Evolutionary conservation across 2,113 vertebrate genomes (phyloP).

Genomic region (Pangasianodon gigas): DNA sequence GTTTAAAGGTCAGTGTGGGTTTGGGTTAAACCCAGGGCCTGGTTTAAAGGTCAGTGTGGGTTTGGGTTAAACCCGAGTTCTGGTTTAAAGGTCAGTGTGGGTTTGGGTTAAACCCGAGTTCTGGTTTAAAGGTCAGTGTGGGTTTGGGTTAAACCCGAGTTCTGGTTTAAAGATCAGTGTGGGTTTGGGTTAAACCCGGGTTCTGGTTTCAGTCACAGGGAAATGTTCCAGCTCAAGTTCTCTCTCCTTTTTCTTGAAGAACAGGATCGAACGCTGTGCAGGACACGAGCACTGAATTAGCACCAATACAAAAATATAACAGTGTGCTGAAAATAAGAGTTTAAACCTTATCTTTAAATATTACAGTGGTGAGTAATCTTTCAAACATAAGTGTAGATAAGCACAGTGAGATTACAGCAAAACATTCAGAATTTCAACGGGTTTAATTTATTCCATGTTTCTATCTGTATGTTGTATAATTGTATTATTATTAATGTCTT

Average conservation of each 20-base stretch:
- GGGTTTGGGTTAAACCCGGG: neutral
- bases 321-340: neutral
- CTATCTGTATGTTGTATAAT: too few species aligned
- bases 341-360: neutral
- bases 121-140: conserved; percentile 92
- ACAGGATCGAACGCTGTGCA: neutral
- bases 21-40: too few species aligned
- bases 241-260: neutral
- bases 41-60: conserved; percentile 72
- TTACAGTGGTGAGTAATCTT: neutral
- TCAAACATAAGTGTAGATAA: neutral
- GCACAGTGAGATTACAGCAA: neutral
- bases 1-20: neutral
- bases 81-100: conserved; percentile 92
- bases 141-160: conserved; percentile 83
- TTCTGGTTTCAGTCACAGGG: neutral
- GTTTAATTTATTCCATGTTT: neutral
- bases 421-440: neutral
- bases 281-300: neutral
- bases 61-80: conserved; percentile 85
- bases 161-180: conserved; percentile 94
- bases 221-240: neutral
- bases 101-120: conserved; percentile 85
- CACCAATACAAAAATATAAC: neutral
- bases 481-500: neutral